phyloP scores from a whole-genome alignment of 2,888 invertebrate genomes.

The Nebria salina region DNA sequence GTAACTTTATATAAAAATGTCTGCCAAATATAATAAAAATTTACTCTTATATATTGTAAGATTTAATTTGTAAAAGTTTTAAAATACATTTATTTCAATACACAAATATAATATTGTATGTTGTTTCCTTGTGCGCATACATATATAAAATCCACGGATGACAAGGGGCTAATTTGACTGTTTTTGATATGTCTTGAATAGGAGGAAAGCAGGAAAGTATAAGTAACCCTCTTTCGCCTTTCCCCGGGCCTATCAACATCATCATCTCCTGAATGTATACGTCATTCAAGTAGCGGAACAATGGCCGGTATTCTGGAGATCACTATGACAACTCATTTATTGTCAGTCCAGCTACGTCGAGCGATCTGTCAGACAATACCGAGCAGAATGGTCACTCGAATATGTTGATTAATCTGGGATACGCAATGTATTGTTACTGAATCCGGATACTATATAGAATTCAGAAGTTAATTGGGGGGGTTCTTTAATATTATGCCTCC shows the following conservation, averaged over 20 bases:
- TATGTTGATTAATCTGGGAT: slow-evolving; percentile 19
- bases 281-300: slow-evolving; percentile 7
- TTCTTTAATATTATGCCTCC: background rate
- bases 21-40: too few species aligned
- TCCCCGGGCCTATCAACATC: background rate
- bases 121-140: background rate
- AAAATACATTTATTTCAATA: too few species aligned
- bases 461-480: background rate
- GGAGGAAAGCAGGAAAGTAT: slow-evolving; percentile 9
- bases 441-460: slow-evolving; percentile 11
- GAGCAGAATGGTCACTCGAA: slow-evolving; percentile 18
- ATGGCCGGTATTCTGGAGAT: slow-evolving; percentile 14
- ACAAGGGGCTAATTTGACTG: slow-evolving; percentile 14
- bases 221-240: slow-evolving; percentile 8
- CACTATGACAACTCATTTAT: slow-evolving; percentile 21
- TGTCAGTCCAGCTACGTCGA: background rate
- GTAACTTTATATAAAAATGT: too few species aligned
- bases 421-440: slow-evolving; percentile 14
- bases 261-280: background rate
- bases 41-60: too few species aligned
- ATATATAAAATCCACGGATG: slow-evolving; percentile 7
- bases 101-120: background rate
- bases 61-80: too few species aligned
- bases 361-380: slow-evolving; percentile 9
- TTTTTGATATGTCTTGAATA: slow-evolving; percentile 20